Percentiles rank a stretch among this genome's conserved stretches.
These are phyloP conservation scores for Cyprinus carpio DNA, from an alignment of 2,113 vertebrate genomes.

Conservation along the genomic window DNA sequence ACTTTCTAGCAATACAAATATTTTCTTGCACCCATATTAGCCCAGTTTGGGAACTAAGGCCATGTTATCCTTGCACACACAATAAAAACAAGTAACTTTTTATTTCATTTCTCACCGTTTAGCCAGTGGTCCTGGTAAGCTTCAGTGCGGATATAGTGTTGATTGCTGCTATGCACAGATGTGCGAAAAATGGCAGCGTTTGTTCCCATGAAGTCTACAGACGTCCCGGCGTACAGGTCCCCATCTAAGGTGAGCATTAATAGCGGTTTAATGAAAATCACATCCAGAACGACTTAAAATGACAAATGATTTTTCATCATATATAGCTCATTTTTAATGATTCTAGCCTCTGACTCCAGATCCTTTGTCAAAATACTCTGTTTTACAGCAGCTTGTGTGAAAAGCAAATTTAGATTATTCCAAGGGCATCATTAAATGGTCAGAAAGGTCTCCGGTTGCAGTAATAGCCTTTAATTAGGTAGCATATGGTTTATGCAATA, in stretches of 20 bases:
- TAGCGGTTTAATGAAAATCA: not conserved
- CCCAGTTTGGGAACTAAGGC: not conserved
- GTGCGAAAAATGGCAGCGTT: slow-evolving; percentile 82
- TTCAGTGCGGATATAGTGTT: slow-evolving; percentile 82
- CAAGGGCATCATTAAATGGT: slow-evolving; percentile 31
- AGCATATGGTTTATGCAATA: slow-evolving; percentile 46
- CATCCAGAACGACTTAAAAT: not conserved
- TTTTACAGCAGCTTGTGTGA: slow-evolving; percentile 25
- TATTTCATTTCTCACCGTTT: slow-evolving; percentile 69
- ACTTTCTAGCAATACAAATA: not conserved
- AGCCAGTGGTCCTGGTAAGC: slow-evolving; percentile 86
- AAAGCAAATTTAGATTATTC: slow-evolving; percentile 9
- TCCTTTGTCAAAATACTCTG: slow-evolving; percentile 1
- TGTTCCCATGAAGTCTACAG: slow-evolving; percentile 86
- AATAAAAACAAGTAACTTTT: not conserved
- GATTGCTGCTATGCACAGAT: slow-evolving; percentile 67
- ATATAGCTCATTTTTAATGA: slow-evolving; percentile 4
- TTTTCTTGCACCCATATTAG: not conserved
- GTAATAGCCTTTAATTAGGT: slow-evolving; percentile 52
- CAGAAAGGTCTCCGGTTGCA: slow-evolving; percentile 25
- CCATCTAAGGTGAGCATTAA: slow-evolving; percentile 65
- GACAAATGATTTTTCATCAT: not conserved
- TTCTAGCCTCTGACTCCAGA: slow-evolving; percentile 5
- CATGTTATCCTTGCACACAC: not conserved
- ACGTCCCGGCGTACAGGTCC: slow-evolving; percentile 82